Base-by-base conservation (phyloP, 2,888 invertebrate genomes). In the Gymnoscelis rufifasciata region DNA sequence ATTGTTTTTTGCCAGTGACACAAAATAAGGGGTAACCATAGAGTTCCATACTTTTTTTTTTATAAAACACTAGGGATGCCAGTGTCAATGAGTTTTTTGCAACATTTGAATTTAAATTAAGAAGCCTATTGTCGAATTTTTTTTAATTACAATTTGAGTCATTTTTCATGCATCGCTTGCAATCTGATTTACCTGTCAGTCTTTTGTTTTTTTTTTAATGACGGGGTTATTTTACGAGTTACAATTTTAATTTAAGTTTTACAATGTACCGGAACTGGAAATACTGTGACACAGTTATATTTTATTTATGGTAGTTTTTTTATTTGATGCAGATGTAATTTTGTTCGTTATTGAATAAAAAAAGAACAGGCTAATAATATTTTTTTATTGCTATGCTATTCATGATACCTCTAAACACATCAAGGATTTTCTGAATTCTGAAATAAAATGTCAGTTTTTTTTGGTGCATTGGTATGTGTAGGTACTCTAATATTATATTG, bases 91-190 rank as follows among this genome's bases (percentile, higher is more conserved):
- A 59, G 54, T 57, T 62, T 83, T 81, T 74, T 76, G 74, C 64
- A 56, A 67, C 74, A 65, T 80, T 80, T 71, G 77, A 80, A 82
- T 79, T 77, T 76, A 71, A 79, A 80, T 81, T 76, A 74, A 73
- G 68, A 73, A 71, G 59, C 66, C 79, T 67, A 74, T 86, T 87
- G 83, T 86, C 68, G 65, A 47, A 36, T 78, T 86, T 83, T 83
- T 84, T 87, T 83, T 79, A 84, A 84, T 86, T 83, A 79, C 70
- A 71, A 66, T 60, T 56, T 55, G 82, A 83, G 82, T 87, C 83
- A 88, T 88, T 88, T 87, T 84, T 87, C 87, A 88, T 84, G 87
- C 87, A 84, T 88, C 87, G 83, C 78, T 76, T 74, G 71, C 64
- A 78, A 80, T 82, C 82, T 86, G 86, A 87, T 88, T 87, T 86